Conservation (phyloP, 2,113 vertebrate species). For the Sigmodon hispidus region DNA sequence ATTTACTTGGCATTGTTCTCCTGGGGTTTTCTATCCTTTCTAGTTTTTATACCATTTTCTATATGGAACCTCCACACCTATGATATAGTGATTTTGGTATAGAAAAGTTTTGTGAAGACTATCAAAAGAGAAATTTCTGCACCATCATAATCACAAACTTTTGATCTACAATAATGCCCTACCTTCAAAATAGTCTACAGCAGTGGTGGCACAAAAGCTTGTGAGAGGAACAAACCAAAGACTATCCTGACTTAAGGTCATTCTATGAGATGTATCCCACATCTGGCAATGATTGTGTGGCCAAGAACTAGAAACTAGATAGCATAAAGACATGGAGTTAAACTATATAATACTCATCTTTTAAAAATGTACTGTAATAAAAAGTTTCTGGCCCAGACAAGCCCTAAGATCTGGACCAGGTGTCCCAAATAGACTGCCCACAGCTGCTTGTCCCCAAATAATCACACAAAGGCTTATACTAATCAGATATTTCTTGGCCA, state of each 20-base stretch:
- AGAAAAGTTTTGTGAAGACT: neutral
- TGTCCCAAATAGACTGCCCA: too few relatives aligned
- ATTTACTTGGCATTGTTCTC: neutral
- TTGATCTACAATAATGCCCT: neutral
- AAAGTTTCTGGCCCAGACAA: too few relatives aligned
- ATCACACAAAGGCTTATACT: too few relatives aligned
- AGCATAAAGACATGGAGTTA: neutral
- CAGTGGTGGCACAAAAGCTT: neutral
- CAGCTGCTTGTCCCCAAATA: too few relatives aligned
- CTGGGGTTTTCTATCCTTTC: neutral
- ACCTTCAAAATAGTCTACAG: neutral
- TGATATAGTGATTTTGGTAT: neutral
- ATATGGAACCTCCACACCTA: neutral
- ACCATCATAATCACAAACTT: neutral
- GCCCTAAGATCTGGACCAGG: too few relatives aligned
- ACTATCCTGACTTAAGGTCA: neutral
- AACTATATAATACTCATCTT: neutral
- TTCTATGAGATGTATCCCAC: neutral
- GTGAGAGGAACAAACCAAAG: neutral
- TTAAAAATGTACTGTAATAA: too few relatives aligned
- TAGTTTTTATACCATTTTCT: neutral
- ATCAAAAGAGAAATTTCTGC: neutral
- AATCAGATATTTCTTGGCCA: too few relatives aligned
- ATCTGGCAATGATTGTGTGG: neutral
- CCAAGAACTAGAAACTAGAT: neutral